Percentiles rank a stretch among this genome's conserved stretches.
These are phyloP conservation scores for Thymallus thymallus DNA, from an alignment of 2,113 vertebrate species.

Conservation along the genomic window DNA sequence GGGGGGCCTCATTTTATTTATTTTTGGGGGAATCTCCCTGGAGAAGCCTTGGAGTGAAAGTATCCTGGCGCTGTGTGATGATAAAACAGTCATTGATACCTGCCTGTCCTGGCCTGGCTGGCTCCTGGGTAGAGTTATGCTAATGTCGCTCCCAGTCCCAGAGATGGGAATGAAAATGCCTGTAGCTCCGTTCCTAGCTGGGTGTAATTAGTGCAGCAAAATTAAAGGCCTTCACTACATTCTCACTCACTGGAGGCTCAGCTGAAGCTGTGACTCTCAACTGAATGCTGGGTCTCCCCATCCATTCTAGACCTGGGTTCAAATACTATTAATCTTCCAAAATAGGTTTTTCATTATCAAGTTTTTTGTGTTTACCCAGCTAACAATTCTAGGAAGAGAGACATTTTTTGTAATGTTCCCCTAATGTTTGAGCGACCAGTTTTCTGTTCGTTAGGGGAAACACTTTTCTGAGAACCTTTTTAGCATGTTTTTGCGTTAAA, in stretches of 20 bases:
- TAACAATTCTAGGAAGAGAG: no score
- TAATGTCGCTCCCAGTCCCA: neutral
- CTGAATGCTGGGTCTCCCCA: slow-evolving; percentile 18
- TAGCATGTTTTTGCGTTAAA: no score
- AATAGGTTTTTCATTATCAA: no score
- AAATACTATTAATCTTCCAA: no score
- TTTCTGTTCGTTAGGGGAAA: no score
- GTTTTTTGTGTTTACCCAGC: no score
- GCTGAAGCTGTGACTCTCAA: slow-evolving; percentile 21
- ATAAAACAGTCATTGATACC: slow-evolving; percentile 29
- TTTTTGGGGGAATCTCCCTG: neutral
- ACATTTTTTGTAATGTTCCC: no score
- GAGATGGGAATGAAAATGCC: slow-evolving; percentile 45
- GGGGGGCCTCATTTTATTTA: neutral
- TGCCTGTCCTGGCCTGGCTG: slow-evolving; percentile 20
- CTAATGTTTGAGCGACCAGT: no score
- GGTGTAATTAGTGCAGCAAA: slow-evolving; percentile 62
- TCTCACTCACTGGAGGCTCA: slow-evolving; percentile 48
- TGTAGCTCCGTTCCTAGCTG: slow-evolving; percentile 54
- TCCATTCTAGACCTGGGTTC: no score
- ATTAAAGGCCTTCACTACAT: slow-evolving; percentile 67
- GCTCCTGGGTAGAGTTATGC: slow-evolving; percentile 9
- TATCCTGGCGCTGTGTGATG: neutral
- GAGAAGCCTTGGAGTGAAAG: neutral
- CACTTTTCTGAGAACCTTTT: no score